A percentile compares a stretch with the other conserved stretches of the same genome.
phyloP scores from a whole-genome alignment of 53 echinoderm and acorn worm genomes.

The Echinometra lucunter region DNA sequence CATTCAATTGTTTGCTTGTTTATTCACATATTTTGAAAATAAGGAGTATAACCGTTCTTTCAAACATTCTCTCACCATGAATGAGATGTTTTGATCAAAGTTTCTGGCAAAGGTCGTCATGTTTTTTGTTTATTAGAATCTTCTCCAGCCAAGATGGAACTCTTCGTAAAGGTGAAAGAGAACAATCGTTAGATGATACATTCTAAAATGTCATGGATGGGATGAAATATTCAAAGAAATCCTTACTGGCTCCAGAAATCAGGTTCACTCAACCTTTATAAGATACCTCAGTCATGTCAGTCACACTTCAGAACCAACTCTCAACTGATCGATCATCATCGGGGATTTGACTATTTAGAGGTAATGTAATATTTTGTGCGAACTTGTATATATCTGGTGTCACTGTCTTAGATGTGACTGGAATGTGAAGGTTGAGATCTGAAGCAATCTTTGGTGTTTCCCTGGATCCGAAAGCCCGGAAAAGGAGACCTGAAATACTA shows the following conservation, averaged over 20 bases:
- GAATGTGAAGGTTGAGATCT: neutral
- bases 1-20: too few species aligned
- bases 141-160: neutral
- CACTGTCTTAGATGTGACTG: neutral
- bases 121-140: neutral
- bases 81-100: too few species aligned
- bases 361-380: neutral
- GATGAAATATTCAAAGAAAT: constrained; percentile 26
- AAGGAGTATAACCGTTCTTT: too few species aligned
- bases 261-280: neutral
- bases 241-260: neutral
- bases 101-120: too few species aligned
- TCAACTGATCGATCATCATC: neutral
- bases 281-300: neutral
- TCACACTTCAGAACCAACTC: neutral
- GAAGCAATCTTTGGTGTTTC: neutral
- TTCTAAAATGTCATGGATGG: constrained; percentile 11
- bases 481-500: neutral
- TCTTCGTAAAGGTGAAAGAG: neutral
- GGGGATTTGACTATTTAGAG: neutral
- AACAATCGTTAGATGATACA: neutral
- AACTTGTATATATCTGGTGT: neutral
- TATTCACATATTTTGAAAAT: too few species aligned
- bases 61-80: too few species aligned
- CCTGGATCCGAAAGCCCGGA: neutral